phyloP scores from a whole-genome alignment of 2,888 invertebrate genomes.

The Odontothrips loti region DNA sequence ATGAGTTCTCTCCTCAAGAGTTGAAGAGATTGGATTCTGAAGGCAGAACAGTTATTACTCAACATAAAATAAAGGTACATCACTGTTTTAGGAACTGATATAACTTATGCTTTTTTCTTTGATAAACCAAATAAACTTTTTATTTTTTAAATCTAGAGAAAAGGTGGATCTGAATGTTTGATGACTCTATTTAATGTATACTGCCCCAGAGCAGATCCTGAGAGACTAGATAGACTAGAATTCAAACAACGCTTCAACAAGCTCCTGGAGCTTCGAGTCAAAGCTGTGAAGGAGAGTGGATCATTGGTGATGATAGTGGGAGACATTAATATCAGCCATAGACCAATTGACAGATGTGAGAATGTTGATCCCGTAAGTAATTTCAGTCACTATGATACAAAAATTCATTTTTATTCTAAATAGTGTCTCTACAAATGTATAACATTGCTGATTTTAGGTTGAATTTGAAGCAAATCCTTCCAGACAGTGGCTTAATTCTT shows the following conservation, averaged over 20 bases:
- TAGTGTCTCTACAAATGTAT: no score
- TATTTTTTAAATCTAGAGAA: not conserved
- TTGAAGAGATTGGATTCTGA: conserved; percentile 48
- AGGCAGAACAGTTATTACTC: conserved; percentile 49
- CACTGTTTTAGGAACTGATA: not conserved
- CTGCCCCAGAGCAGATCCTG: conserved; percentile 50
- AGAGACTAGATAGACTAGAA: conserved; percentile 46
- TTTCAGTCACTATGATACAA: not conserved
- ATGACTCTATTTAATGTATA: conserved; percentile 50
- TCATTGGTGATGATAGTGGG: conserved; percentile 51
- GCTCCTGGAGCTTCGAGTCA: conserved; percentile 47
- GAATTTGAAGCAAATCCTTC: conserved; percentile 41
- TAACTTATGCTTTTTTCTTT: not conserved
- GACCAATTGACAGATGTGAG: conserved; percentile 49
- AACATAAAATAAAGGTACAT: conserved; percentile 42
- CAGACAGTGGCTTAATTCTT: conserved; percentile 43
- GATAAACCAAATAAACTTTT: not conserved
- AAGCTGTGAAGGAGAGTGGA: conserved; percentile 45
- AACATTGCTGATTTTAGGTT: conserved; percentile 35
- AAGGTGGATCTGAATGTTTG: not conserved
- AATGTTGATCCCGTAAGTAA: conserved; percentile 41
- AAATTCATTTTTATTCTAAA: no score
- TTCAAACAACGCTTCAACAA: conserved; percentile 49
- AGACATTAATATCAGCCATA: conserved; percentile 50
- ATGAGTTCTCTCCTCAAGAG: conserved; percentile 44